phyloP scores from a whole-genome alignment of 1,140 invertebrate species.

The Diachasmimorpha longicaudata region DNA sequence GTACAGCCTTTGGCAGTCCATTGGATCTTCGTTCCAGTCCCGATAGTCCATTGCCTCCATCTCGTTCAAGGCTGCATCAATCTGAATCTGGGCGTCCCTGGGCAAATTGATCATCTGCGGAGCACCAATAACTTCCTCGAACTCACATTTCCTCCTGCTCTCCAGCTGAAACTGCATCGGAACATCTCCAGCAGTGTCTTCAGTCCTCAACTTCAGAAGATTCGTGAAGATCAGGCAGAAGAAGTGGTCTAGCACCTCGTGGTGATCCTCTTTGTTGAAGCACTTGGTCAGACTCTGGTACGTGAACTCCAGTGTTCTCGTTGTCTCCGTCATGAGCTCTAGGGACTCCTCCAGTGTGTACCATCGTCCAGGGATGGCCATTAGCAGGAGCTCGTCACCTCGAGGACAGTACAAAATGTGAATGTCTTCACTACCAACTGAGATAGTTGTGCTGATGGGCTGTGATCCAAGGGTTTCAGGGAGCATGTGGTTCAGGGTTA shows the following conservation, averaged over 20 bases:
- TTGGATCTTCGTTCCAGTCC: conserved; percentile 81
- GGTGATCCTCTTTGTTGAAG: conserved; percentile 57
- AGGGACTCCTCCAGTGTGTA: conserved; percentile 61
- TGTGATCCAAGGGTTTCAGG: conserved; percentile 67
- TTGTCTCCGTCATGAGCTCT: conserved; percentile 59
- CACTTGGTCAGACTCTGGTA: conserved; percentile 63
- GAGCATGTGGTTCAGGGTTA: conserved; percentile 73
- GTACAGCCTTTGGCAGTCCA: conserved; percentile 78
- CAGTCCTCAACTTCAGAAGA: conserved; percentile 46
- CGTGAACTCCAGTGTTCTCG: conserved; percentile 62
- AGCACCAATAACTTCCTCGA: conserved; percentile 53
- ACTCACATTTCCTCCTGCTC: conserved; percentile 40
- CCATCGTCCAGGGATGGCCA: conserved; percentile 61
- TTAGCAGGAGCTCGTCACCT: conserved; percentile 65
- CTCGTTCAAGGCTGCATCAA: conserved; percentile 80
- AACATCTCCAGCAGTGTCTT: conserved; percentile 27
- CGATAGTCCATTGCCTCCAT: conserved; percentile 83
- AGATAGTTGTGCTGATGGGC: conserved; percentile 66
- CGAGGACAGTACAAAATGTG: conserved; percentile 67
- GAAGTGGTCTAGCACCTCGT: conserved; percentile 63
- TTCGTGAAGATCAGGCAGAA: conserved; percentile 64
- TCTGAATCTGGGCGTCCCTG: conserved; percentile 75
- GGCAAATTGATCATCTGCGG: conserved; percentile 71
- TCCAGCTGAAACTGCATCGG: conserved; percentile 20
- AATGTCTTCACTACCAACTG: conserved; percentile 61